Evolutionary conservation across 2,888 invertebrate genomes (phyloP), one percentile per base, ranked within the genome.

Genomic region (Apamea monoglypha): DNA sequence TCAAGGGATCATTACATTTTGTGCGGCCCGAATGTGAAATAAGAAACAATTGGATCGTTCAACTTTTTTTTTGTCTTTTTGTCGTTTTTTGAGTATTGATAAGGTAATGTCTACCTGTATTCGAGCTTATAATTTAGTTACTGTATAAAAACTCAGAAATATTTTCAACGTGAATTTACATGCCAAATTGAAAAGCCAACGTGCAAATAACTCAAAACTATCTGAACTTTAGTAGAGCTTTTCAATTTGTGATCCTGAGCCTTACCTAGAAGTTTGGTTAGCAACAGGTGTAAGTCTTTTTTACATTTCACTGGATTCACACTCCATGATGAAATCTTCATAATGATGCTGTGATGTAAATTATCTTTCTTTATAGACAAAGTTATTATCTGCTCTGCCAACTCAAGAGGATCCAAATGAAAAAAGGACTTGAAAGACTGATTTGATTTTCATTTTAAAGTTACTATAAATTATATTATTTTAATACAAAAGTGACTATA

Each of bases 21-120:
- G 85, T 92, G 91, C 86, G 92, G 86, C 89, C 84, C 88, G 92
- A 93, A 94, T 94, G 85, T 88, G 88, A 91, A 93, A 91, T 86
- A 91, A 86, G 88, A 87, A 92, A 92, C 90, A 92, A 91, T 90
- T 91, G 87, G 78, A 82, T 88, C 78, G 73, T 74, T 78, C 75
- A 83, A 82, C 0, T 75, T 36, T 70, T 56, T 56, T 53, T 74
- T 32, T 66, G n/a, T 53, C 25, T 63, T 53, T 66, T 59, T 21
- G 1, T 36, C 21, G 4, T 29, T 78, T 79, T 69, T 18, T 18
- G 21, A 14, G 14, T 73, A 14, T 47, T 47, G 5, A 68, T 36
- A 61, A 40, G 56, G 16, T 21, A 21, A 40, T 50, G 7, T 74
- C 5, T 67, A n/a, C 56, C 18, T 18, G 21, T 53, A 44, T 16